phyloP scores from a whole-genome alignment of 2,113 vertebrate species.

The Eurystomus gularis region DNA sequence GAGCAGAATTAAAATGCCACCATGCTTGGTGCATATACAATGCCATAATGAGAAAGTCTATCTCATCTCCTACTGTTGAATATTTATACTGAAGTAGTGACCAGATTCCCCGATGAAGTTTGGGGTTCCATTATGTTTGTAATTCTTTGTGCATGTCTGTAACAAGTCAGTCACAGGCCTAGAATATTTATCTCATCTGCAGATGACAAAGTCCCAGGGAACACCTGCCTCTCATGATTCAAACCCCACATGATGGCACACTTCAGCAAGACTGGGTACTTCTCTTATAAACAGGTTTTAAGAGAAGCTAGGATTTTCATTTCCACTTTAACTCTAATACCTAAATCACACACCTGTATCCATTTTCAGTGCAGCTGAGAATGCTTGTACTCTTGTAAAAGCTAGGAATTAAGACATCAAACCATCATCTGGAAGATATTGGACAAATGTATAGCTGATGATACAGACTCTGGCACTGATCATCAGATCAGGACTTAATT shows the following conservation, averaged over 20 bases:
- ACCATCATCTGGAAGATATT: not conserved
- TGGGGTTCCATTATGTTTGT: not conserved
- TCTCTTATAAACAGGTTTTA: not conserved
- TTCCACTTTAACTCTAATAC: not conserved
- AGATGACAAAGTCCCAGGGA: not conserved
- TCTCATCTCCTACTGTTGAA: not conserved
- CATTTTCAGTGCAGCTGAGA: not conserved
- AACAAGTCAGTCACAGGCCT: not conserved
- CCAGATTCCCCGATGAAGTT: not conserved
- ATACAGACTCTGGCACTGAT: not conserved
- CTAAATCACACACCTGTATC: not conserved
- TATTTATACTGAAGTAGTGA: slow-evolving; percentile 1
- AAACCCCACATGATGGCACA: not conserved
- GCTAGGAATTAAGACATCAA: not conserved
- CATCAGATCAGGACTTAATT: not conserved
- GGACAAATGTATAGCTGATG: not conserved
- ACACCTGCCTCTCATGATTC: not conserved
- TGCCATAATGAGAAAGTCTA: not conserved
- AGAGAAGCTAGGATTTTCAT: not conserved
- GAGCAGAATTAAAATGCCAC: slow-evolving; percentile 3
- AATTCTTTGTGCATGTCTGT: not conserved
- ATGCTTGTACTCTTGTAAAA: not conserved
- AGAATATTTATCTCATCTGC: not conserved
- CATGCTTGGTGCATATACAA: slow-evolving; percentile 8
- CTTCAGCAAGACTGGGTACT: not conserved